These are phyloP conservation scores for Scaptomyza pallida DNA, from an alignment of 1,140 invertebrate genomes.

Conservation along the genomic window DNA sequence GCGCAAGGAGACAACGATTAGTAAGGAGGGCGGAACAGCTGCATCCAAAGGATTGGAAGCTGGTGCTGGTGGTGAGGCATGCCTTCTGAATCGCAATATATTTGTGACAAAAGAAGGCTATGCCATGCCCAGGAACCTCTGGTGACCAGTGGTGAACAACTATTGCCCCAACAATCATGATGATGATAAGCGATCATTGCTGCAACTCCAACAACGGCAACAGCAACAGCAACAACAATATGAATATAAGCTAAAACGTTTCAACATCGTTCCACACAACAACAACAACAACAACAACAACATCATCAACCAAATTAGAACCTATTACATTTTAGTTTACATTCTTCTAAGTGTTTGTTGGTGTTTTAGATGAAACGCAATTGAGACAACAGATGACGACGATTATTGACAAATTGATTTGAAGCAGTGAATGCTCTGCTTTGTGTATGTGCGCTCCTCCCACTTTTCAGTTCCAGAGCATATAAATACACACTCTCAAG, in stretches of 20 bases:
- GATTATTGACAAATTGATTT: conserved; percentile 60
- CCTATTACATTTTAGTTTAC: conserved; percentile 81
- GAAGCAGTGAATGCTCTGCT: neutral
- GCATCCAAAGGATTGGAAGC: neutral
- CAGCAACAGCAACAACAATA: conserved; percentile 50
- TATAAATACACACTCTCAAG: conserved; percentile 11
- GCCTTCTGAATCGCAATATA: conserved; percentile 73
- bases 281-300: too few relatives aligned
- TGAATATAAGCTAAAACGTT: conserved; percentile 65
- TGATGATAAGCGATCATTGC: conserved; percentile 69
- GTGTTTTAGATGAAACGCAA: conserved; percentile 84
- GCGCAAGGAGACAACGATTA: conserved; percentile 68
- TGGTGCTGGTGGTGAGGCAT: conserved; percentile 5
- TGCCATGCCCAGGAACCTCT: conserved; percentile 83
- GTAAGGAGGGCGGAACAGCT: conserved; percentile 45
- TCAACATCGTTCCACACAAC: conserved; percentile 68
- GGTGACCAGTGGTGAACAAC: conserved; percentile 84
- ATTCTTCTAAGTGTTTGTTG: conserved; percentile 80
- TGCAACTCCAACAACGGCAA: conserved; percentile 40
- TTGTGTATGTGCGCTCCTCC: conserved; percentile 3
- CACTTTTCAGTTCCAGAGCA: conserved; percentile 36
- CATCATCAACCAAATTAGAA: conserved; percentile 77
- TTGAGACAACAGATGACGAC: conserved; percentile 82
- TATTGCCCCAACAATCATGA: conserved; percentile 75
- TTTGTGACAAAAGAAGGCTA: conserved; percentile 84